phyloP scores from a whole-genome alignment of 2,888 invertebrate species.

The Perithous albicinctus region DNA sequence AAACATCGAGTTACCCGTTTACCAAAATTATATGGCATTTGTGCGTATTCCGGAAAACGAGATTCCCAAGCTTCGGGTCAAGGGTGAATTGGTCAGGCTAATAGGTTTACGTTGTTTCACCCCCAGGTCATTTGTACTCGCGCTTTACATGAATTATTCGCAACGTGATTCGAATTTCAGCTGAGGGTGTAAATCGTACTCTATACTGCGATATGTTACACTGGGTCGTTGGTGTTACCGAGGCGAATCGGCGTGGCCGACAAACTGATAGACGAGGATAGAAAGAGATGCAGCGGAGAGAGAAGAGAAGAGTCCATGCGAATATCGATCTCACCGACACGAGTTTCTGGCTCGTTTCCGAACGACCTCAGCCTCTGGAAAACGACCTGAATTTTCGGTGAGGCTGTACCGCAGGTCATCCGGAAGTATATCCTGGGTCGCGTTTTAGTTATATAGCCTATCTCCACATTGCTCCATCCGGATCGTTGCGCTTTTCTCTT shows the following conservation, averaged over 20 bases:
- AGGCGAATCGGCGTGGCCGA: constrained; percentile 28
- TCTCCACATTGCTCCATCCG: constrained; percentile 42
- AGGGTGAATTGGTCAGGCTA: neutral
- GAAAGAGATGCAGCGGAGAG: neutral
- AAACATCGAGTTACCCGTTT: neutral
- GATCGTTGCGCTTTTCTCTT: constrained; percentile 64
- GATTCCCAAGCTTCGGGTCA: neutral
- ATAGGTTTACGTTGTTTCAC: constrained; percentile 26
- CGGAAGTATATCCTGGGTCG: constrained; percentile 71
- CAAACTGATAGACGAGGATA: constrained; percentile 26
- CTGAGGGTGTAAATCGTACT: constrained; percentile 17
- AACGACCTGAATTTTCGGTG: constrained; percentile 73
- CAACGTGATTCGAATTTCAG: constrained; percentile 33
- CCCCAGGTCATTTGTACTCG: constrained; percentile 18
- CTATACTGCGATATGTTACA: constrained; percentile 36
- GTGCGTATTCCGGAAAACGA: constrained; percentile 3
- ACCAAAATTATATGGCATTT: constrained; percentile 7
- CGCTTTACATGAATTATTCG: constrained; percentile 40
- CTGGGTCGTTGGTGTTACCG: constrained; percentile 8
- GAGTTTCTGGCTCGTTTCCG: constrained; percentile 68
- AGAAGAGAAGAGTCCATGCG: constrained; percentile 50
- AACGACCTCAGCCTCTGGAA: constrained; percentile 61
- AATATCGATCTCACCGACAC: constrained; percentile 65
- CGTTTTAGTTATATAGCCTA: constrained; percentile 28
- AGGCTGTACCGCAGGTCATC: constrained; percentile 69